Evolutionary conservation across 2,888 invertebrate species (phyloP).

Genomic region (Tachina lurida): DNA sequence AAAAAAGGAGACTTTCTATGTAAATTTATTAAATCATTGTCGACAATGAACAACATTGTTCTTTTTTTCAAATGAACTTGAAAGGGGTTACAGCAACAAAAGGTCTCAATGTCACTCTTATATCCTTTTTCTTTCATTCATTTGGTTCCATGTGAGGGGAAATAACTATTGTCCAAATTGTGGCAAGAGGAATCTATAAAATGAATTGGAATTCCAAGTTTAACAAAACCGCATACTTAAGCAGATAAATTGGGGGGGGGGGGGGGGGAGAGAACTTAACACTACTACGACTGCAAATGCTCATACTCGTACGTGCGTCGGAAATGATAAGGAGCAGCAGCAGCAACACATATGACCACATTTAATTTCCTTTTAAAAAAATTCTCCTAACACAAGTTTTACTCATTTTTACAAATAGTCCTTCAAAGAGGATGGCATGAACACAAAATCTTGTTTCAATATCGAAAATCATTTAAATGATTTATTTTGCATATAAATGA

Average conservation of each 20-base stretch:
- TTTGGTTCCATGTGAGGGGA: conserved; percentile 5
- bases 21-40: conserved; percentile 20
- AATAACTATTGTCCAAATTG: conserved; percentile 43
- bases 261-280: not conserved
- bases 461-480: conserved; percentile 70
- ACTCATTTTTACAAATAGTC: not conserved
- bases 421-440: not conserved
- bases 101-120: conserved; percentile 67
- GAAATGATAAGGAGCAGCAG: not conserved
- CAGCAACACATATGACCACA: conserved; percentile 57
- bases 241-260: not conserved
- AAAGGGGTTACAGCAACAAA: conserved; percentile 46
- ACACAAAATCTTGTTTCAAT: conserved; percentile 60
- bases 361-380: conserved; percentile 67
- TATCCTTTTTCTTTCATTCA: conserved; percentile 27
- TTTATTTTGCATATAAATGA: conserved; percentile 73
- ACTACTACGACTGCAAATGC: not conserved
- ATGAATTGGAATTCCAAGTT: not conserved
- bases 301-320: not conserved
- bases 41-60: conserved; percentile 6
- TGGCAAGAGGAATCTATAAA: conserved; percentile 47
- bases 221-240: conserved; percentile 53
- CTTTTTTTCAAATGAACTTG: conserved; percentile 50
- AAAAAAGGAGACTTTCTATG: not conserved
- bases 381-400: not conserved